Base-by-base conservation (phyloP, 1,140 invertebrate genomes). In the Temnothorax curvispinosus region DNA sequence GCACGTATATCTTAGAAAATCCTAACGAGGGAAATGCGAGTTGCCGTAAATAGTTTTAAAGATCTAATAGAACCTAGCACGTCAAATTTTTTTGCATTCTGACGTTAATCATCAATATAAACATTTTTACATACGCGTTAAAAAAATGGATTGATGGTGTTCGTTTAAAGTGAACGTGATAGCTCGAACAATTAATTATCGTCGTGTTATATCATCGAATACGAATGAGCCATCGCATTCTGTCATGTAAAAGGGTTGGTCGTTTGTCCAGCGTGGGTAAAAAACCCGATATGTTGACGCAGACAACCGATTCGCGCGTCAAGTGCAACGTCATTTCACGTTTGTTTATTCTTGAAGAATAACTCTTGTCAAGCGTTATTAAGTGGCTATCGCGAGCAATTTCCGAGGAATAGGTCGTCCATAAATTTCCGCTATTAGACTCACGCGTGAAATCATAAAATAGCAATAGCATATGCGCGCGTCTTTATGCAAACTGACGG, bases 241-340 rank as follows among this genome's bases (percentile, higher is more conserved):
- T 18, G 11, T 8, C 7, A n/a, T 38, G 11, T 21, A 38, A 75
- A 75, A 60, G 69, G 69, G 21, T 60, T 72, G 67, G 32, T 50
- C 27, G 41, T 84, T 74, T 60, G 13, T 27, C 13, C 32, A 60
- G 11, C 21, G 13, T 32, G 13, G 7, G 2, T 13, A 2, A 74
- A 74, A 74, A 82, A 82, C 52, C 15, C 27, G 54, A 74, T 72
- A 74, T 35, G 41, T 58, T 82, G 80, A 82, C 52, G 38, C 52
- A 44, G 52, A 27, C 18, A 44, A 18, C 13, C 65, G 65, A n/a
- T 54, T 71, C 50, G 15, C 50, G 32, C 21, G n/a, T 71, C 18
- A 82, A 72, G 8, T 58, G 38, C 38, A 44, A 72, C 35, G 13
- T 80, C 27, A 50, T n/a, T 78, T 52, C 32, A 67, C 13, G 50